Base-by-base conservation (phyloP, 2,888 invertebrate species). In the Listrodromus nycthemerus region DNA sequence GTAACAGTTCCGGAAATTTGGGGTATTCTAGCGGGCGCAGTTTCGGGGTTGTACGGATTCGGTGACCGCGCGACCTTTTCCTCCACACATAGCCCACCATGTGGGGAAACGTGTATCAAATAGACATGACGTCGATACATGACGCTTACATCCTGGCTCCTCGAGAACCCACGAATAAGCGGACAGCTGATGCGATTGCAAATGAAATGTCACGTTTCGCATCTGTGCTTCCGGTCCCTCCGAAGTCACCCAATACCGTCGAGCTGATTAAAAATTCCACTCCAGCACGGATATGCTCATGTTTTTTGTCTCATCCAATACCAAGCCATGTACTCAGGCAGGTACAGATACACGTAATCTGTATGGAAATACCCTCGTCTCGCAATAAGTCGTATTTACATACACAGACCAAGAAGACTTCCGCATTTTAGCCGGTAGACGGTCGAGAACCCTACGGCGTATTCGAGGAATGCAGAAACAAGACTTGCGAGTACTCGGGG, bases 1-100 rank as follows among this genome's bases (percentile, higher is more conserved):
- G 85, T 87, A 88, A 86, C 88, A 87, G 87, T 89, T 88, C 50
- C 86, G 87, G 89, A 91, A 88, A 91, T 91, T 88, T 87, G 83
- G 85, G 82, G 89, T 88, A 90, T 90, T 87, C 88, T 70, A 81
- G 80, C 33, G 21, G 82, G 58, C 86, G 77, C 87, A 86, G 85
- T 83, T 50, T 19, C 33, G 21, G 16, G 19, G 21, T 21, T 50
- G 65, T 65, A 65, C 63, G 33, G 74, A 63, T 65, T 74, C 45
- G 58, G 45, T 24, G 55, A 55, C 19, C 55, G 55, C 24, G 10
- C 55, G 55, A 55, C 10, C 55, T 10, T 21, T 24, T 55, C 55
- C 21, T 21, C 10, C 55, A 24, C 55, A 24, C 13, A 55, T 10
- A 24, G 55, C 0, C 10, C 55, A 21, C 1, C 24, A 55, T 55